phyloP scores from a whole-genome alignment of 2,113 vertebrate species.

The Telmatochromis bifrenatus region DNA sequence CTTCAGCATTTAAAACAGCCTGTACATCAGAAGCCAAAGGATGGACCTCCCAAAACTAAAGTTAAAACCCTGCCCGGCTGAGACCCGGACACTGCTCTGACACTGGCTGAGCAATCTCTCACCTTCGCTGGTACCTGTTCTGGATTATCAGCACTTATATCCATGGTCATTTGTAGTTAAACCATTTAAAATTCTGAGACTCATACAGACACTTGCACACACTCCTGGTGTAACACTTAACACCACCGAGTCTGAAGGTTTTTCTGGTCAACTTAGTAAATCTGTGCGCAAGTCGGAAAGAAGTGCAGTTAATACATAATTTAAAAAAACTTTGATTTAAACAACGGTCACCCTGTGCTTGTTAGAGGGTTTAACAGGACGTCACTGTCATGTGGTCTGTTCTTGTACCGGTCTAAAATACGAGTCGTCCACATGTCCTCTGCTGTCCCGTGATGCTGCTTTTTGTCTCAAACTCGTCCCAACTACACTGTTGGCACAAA shows the following conservation, averaged over 20 bases:
- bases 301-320: not conserved
- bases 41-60: not conserved
- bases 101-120: not conserved
- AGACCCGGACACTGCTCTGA: not conserved
- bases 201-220: accelerated
- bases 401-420: accelerated
- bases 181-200: not conserved
- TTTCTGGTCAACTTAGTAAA: not conserved
- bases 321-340: accelerated
- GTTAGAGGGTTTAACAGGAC: not conserved
- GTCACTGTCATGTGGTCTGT: not conserved
- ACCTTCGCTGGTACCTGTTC: not conserved
- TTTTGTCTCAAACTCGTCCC: not conserved
- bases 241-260: not conserved
- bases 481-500: not conserved
- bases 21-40: not conserved
- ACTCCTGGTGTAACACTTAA: not conserved
- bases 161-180: not conserved
- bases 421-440: not conserved
- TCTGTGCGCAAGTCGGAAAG: accelerated
- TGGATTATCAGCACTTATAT: not conserved
- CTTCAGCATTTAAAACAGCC: not conserved
- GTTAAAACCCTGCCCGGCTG: not conserved
- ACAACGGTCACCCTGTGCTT: accelerated
- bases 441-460: not conserved